A percentile compares a stretch with the other conserved stretches of the same genome.
Conservation (phyloP, 2,888 invertebrate species). For the Cylloceria caligata region DNA sequence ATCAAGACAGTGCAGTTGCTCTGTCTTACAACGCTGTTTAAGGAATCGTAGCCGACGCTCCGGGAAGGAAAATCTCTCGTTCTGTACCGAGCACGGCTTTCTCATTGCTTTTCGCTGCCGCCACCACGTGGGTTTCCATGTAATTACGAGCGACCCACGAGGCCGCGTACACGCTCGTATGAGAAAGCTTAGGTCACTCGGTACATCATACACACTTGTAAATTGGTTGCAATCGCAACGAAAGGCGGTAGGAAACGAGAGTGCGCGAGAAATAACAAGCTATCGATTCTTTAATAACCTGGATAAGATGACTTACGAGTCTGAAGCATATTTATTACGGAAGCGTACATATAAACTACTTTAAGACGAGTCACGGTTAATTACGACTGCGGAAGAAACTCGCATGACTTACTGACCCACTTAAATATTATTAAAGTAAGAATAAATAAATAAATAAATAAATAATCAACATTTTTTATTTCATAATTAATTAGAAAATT, state of each 20-base stretch:
- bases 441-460: neutral
- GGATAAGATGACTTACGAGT: slow-evolving; percentile 41
- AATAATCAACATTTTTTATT: neutral
- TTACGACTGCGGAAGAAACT: slow-evolving; percentile 4
- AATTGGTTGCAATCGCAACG: slow-evolving; percentile 18
- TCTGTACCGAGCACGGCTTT: slow-evolving; percentile 35
- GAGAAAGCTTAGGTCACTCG: slow-evolving; percentile 38
- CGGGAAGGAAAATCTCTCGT: slow-evolving; percentile 40
- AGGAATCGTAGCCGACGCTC: neutral
- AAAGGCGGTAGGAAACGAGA: slow-evolving; percentile 28
- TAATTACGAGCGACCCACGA: slow-evolving; percentile 38
- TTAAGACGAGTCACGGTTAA: neutral
- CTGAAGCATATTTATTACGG: slow-evolving; percentile 36
- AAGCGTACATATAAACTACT: slow-evolving; percentile 4
- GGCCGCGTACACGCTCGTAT: neutral
- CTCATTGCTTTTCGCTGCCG: slow-evolving; percentile 42
- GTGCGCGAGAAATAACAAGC: slow-evolving; percentile 50
- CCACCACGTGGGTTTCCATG: slow-evolving; percentile 35
- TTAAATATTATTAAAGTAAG: neutral
- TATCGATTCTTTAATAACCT: slow-evolving; percentile 56
- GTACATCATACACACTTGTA: neutral
- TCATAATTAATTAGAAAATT: too few species aligned
- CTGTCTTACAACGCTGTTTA: neutral
- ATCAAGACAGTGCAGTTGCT: neutral
- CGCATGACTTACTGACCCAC: slow-evolving; percentile 38